Evolutionary conservation across 1,140 invertebrate genomes (phyloP).

Genomic region (Drosophila azteca): DNA sequence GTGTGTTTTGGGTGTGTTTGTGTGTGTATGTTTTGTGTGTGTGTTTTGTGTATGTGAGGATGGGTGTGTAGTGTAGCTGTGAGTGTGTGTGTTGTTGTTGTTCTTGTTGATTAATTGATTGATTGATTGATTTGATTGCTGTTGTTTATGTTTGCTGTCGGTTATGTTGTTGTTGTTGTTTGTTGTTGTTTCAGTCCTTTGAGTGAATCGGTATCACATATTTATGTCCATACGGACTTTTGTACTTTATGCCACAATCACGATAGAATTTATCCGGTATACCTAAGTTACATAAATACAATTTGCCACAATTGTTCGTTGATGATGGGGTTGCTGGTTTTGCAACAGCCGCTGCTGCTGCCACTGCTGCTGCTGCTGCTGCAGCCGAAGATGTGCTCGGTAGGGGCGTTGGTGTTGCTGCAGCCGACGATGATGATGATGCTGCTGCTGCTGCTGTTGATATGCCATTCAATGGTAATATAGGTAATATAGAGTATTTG

Average conservation of each 20-base stretch:
- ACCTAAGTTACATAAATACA: conserved; percentile 94
- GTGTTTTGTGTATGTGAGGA: conserved; percentile 20
- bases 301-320: conserved; percentile 88
- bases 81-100: conserved; percentile 6
- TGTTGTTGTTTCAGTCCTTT: conserved; percentile 83
- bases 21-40: conserved; percentile 38
- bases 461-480: conserved; percentile 88
- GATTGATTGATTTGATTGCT: conserved; percentile 46
- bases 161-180: conserved; percentile 36
- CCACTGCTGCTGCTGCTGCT: conserved; percentile 14
- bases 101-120: conserved; percentile 29
- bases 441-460: conserved; percentile 35
- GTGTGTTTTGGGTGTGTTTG: conserved; percentile 43
- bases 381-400: conserved; percentile 55
- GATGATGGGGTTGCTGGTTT: conserved; percentile 65
- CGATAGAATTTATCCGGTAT: conserved; percentile 91
- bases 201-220: conserved; percentile 93
- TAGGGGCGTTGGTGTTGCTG: conserved; percentile 43
- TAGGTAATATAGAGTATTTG: conserved; percentile 90
- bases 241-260: conserved; percentile 91
- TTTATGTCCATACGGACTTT: conserved; percentile 94
- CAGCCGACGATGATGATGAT: conserved; percentile 43
- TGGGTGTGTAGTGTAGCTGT: conserved; percentile 15
- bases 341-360: conserved; percentile 19
- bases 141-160: conserved; percentile 40